Base-by-base conservation (phyloP, 2,888 invertebrate genomes). In the Spatulosminthurus flaviceps region DNA sequence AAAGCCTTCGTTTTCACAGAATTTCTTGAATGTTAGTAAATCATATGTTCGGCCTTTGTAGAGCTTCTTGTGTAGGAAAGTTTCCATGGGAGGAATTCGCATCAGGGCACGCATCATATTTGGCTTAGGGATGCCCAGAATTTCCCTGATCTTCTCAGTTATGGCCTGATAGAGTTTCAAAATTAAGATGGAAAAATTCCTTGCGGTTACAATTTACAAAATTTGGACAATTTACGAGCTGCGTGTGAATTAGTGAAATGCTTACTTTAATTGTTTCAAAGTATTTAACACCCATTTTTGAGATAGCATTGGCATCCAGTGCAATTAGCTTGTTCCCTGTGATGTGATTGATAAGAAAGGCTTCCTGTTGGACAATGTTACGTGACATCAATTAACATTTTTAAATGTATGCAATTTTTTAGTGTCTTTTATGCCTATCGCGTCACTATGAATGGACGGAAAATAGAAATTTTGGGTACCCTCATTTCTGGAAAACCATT, bases 261-360 rank as follows among this genome's bases (percentile, higher is more conserved):
- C 19, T 61, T 67, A 82, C 84, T 70, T 81, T 80, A 79, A 84
- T 82, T 21, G 80, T 71, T 11, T 77, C 67, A 24, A 84, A 80
- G 51, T 84, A 80, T 13, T 51, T 81, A 76, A 84, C 70, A 34
- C 84, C 84, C 83, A 84, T 84, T 80, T 81, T 80, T n/a, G 78
- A 79, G 24, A 84, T 60, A 11, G 83, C 83, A 0, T 79, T 66
- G 13, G 81, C 82, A 67, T 84, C 84, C 21, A 84, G 73, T 19
- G 79, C 71, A 29, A 82, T 77, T 2, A 84, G 74, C 24, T 80
- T 71, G 13, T 82, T 28, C n/a, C 83, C 84, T 24, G 78, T 80
- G 16, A 84, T 83, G 9, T 77, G 60, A 67, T 84, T 84, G 11
- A 75, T 13, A 7, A 79, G 66, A 69, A 84, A 84, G 0, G 80